These are phyloP conservation scores for Drosophila bipectinata DNA, from an alignment of 1,140 invertebrate species.

Conservation along the genomic window DNA sequence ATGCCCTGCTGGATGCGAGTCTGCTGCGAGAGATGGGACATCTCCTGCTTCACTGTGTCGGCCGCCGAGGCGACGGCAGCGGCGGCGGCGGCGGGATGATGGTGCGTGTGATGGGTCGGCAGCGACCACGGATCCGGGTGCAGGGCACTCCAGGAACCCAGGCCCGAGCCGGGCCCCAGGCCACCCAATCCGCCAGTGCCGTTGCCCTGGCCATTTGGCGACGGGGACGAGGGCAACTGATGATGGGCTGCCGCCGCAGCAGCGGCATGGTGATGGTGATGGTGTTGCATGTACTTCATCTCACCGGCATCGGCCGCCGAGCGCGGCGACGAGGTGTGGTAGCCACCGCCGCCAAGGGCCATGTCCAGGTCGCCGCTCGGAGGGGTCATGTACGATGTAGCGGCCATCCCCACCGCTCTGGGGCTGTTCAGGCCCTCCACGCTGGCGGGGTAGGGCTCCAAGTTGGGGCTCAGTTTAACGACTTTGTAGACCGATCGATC, in stretches of 20 bases:
- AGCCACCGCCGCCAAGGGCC: constrained; percentile 89
- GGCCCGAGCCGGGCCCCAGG: constrained; percentile 84
- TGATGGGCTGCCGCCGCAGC: constrained; percentile 87
- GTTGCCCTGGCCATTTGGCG: constrained; percentile 85
- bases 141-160: constrained; percentile 91
- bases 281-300: constrained; percentile 96
- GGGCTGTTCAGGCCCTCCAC: constrained; percentile 84
- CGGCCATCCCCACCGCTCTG: constrained; percentile 89
- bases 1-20: constrained; percentile 86
- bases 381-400: constrained; percentile 93
- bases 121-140: constrained; percentile 93
- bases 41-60: constrained; percentile 88
- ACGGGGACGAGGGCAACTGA: constrained; percentile 88
- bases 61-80: constrained; percentile 79
- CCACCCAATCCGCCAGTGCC: constrained; percentile 62
- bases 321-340: constrained; percentile 90
- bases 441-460: constrained; percentile 84
- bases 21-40: constrained; percentile 86
- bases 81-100: constrained; percentile 85
- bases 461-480: constrained; percentile 84
- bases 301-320: constrained; percentile 92
- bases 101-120: constrained; percentile 88
- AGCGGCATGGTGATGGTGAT: constrained; percentile 89
- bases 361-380: constrained; percentile 91
- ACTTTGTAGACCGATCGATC: constrained; percentile 84